Conservation (phyloP, 2,888 invertebrate species). For the Meta bourneti region DNA sequence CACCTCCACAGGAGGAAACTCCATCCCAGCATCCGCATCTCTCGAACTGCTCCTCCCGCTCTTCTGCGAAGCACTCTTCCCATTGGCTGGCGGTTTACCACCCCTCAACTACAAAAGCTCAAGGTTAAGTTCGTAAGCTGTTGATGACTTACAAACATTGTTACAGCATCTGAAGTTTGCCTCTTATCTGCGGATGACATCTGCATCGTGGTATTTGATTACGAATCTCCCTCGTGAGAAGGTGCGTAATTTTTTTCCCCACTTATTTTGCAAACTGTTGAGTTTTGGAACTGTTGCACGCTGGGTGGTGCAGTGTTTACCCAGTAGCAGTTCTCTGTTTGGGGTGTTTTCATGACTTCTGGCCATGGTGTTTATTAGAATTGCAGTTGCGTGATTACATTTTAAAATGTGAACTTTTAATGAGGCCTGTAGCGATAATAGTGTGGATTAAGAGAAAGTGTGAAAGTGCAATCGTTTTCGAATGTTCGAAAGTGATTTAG, state of each 20-base stretch:
- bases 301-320: background rate
- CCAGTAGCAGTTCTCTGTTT: background rate
- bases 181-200: slow-evolving; percentile 43
- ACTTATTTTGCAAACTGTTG: slow-evolving; percentile 19
- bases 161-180: background rate
- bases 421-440: too few relatives aligned
- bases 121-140: background rate
- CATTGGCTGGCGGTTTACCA: background rate
- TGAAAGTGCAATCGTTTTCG: too few relatives aligned
- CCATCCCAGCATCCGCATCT: slow-evolving; percentile 29
- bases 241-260: slow-evolving; percentile 5
- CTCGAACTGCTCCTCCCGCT: slow-evolving; percentile 6
- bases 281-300: slow-evolving; percentile 1
- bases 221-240: slow-evolving; percentile 57
- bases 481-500: too few relatives aligned
- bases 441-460: too few relatives aligned
- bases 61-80: background rate
- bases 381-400: background rate
- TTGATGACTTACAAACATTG: background rate
- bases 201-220: slow-evolving; percentile 67
- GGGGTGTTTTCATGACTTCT: background rate
- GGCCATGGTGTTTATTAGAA: background rate
- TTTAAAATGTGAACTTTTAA: background rate
- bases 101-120: background rate
- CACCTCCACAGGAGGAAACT: slow-evolving; percentile 39